Conservation (phyloP, 2,113 vertebrate genomes). For the Halcyon senegalensis region DNA sequence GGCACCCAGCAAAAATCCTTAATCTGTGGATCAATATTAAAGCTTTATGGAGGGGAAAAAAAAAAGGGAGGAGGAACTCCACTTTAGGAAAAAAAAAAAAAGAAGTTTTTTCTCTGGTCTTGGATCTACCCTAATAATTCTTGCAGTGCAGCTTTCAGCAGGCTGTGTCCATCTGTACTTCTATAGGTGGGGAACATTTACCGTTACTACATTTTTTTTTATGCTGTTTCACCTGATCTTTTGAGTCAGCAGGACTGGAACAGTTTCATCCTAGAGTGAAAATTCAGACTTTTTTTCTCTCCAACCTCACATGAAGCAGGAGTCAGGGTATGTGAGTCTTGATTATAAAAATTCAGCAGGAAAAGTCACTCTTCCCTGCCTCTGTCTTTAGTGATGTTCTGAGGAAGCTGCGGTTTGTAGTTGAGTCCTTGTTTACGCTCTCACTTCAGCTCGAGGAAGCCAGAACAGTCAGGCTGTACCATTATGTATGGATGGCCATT, state of each 20-base stretch:
- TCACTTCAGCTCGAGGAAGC: not conserved
- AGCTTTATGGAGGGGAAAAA: not conserved
- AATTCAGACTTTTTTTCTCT: not conserved
- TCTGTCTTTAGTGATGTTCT: not conserved
- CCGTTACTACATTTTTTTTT: not conserved
- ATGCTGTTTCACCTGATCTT: not conserved
- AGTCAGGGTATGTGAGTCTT: not conserved
- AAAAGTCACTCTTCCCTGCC: not conserved
- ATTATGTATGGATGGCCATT: not conserved
- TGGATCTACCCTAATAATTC: not conserved
- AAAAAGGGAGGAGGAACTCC: too few relatives aligned
- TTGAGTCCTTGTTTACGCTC: not conserved
- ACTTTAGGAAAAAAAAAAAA: not conserved
- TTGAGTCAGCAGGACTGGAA: not conserved
- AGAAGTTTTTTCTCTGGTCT: not conserved
- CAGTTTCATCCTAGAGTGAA: not conserved
- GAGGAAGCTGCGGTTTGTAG: not conserved
- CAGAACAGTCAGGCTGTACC: not conserved
- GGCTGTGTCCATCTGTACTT: not conserved
- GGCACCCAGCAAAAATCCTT: not conserved
- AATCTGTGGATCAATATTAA: not conserved
- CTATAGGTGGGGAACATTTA: not conserved
- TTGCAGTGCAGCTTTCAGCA: not conserved
- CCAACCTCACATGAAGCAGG: not conserved
- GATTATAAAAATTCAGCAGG: not conserved